phyloP scores from a whole-genome alignment of 2,797 vertebrate species.

The Tenualosa thibaudeaui region DNA sequence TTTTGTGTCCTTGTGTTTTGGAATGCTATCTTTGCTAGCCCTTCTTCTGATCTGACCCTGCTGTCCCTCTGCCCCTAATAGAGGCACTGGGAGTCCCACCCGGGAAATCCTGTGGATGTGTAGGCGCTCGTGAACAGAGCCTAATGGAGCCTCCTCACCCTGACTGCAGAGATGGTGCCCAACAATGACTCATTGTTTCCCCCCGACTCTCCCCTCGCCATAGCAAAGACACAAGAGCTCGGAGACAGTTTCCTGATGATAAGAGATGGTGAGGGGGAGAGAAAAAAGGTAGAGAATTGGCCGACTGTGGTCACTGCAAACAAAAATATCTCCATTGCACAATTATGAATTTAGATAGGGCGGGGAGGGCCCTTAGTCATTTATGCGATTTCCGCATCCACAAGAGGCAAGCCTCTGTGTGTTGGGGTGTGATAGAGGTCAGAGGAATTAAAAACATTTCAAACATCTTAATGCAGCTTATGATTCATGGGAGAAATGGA shows the following conservation, averaged over 20 bases:
- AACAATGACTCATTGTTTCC: conserved; percentile 33
- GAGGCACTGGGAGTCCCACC: conserved; percentile 16
- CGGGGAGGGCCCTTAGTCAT: background rate
- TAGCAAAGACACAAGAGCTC: conserved; percentile 27
- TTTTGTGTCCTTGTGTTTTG: background rate
- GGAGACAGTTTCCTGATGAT: conserved; percentile 29
- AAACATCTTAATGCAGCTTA: conserved; percentile 1
- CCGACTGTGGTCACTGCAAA: conserved; percentile 13
- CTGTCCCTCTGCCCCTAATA: background rate
- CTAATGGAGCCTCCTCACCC: conserved; percentile 18
- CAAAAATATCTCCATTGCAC: conserved; percentile 16
- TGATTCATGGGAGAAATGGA: background rate
- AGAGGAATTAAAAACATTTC: conserved; percentile 8
- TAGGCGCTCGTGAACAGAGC: background rate
- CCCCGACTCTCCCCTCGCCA: background rate
- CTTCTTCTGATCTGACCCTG: background rate
- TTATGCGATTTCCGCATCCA: background rate
- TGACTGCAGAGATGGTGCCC: conserved; percentile 31
- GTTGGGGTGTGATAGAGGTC: background rate
- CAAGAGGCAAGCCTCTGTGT: background rate
- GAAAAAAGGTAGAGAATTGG: conserved; percentile 17
- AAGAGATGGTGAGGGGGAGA: conserved; percentile 7
- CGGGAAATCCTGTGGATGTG: conserved; percentile 33
- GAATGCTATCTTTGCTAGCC: background rate
- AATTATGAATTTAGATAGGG: conserved; percentile 7